phyloP scores from a whole-genome alignment of 2,113 vertebrate species.

The Nymphicus hollandicus region DNA sequence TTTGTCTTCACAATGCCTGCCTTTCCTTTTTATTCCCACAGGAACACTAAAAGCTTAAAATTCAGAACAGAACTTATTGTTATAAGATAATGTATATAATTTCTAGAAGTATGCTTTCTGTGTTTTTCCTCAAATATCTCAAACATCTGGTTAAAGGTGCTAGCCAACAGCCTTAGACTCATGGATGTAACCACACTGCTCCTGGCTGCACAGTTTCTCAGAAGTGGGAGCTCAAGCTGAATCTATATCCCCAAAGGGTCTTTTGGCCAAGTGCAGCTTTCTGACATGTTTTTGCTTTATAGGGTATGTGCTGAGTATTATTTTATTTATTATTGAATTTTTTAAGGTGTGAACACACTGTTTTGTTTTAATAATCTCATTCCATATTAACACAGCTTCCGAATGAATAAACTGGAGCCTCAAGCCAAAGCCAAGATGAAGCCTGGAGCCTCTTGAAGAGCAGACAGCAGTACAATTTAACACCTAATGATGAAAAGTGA shows the following conservation, averaged over 20 bases:
- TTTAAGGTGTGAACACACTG: neutral
- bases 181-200: neutral
- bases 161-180: neutral
- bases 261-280: neutral
- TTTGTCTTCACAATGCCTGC: slow-evolving; percentile 43
- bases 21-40: slow-evolving; percentile 35
- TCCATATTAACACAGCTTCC: neutral
- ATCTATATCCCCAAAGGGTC: neutral
- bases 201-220: neutral
- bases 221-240: neutral
- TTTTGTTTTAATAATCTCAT: neutral
- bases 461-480: neutral
- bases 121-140: slow-evolving; percentile 14
- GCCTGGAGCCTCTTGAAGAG: neutral
- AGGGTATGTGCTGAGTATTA: neutral
- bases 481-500: neutral
- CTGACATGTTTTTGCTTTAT: neutral
- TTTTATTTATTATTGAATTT: neutral
- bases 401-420: neutral
- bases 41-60: slow-evolving; percentile 49
- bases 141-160: neutral
- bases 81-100: slow-evolving; percentile 11
- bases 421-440: neutral
- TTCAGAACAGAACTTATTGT: slow-evolving; percentile 12
- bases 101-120: slow-evolving; percentile 1